Evolutionary conservation across 2,797 vertebrate genomes (phyloP).

Genomic region (Tamandua tetradactyla): DNA sequence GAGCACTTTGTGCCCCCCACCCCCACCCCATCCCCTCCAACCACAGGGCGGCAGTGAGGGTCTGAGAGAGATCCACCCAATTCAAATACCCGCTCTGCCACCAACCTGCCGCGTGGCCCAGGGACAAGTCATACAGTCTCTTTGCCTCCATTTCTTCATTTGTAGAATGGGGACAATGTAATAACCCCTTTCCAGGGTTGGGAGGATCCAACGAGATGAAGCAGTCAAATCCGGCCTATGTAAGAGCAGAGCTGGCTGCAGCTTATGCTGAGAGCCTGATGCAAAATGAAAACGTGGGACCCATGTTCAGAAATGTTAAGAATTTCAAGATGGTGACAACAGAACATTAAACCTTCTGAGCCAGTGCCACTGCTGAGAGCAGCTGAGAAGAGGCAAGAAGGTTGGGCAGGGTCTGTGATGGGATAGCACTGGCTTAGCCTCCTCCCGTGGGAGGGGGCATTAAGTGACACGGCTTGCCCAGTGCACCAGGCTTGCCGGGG

Average conservation of each 20-base stretch:
- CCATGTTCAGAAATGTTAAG: neutral
- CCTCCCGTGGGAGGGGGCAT: fast-evolving
- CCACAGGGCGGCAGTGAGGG: neutral
- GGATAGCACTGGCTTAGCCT: no score
- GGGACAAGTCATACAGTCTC: neutral
- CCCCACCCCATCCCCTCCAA: no score
- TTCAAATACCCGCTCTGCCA: neutral
- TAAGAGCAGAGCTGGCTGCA: fast-evolving
- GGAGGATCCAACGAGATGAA: neutral
- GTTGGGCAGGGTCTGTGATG: no score
- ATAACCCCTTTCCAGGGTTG: neutral
- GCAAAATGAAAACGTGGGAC: neutral
- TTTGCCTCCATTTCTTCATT: no score
- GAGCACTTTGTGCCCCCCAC: neutral
- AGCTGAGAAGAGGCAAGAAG: neutral
- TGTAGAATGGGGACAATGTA: neutral
- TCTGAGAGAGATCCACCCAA: neutral
- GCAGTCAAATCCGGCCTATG: neutral
- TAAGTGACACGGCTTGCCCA: fast-evolving
- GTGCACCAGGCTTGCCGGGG: neutral
- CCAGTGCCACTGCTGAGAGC: no score
- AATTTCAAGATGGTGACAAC: neutral
- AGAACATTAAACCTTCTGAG: neutral
- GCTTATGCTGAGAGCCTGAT: neutral
- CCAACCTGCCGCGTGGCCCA: neutral